phyloP scores from a whole-genome alignment of 64 coral and sea anemone genomes.

The Pachyseris speciosa region DNA sequence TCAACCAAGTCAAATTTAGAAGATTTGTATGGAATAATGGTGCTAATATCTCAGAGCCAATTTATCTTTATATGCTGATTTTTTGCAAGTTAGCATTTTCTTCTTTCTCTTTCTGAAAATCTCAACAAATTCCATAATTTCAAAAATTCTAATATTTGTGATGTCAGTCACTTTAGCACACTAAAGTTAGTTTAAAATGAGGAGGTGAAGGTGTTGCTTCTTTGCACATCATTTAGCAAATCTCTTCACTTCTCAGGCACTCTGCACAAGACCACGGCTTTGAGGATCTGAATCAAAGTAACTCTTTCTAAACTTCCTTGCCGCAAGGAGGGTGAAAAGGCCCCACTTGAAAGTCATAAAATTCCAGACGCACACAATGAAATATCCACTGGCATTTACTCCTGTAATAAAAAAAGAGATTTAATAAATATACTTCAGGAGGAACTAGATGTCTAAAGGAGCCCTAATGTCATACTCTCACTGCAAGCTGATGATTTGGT shows the following conservation, averaged over 20 bases:
- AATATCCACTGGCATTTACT: constrained; percentile 48
- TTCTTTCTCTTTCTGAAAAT: too few species aligned
- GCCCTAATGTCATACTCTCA: too few species aligned
- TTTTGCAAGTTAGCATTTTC: too few species aligned
- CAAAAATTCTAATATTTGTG: too few species aligned
- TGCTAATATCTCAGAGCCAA: too few species aligned
- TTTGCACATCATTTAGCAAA: background rate
- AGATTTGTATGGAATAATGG: too few species aligned
- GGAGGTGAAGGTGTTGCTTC: background rate
- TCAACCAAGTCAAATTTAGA: too few species aligned
- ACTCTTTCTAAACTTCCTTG: constrained; percentile 58
- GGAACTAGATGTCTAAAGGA: too few species aligned
- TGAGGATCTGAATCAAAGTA: constrained; percentile 50
- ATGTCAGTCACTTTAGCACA: background rate
- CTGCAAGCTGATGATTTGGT: too few species aligned
- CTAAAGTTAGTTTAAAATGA: background rate
- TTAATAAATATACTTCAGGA: background rate
- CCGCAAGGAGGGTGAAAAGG: constrained; percentile 41
- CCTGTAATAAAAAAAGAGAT: background rate
- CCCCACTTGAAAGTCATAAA: constrained; percentile 94
- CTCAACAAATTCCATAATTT: too few species aligned
- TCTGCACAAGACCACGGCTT: background rate
- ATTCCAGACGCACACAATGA: constrained; percentile 77
- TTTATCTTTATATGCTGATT: too few species aligned
- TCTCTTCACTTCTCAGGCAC: background rate